Evolutionary conservation across 2,797 vertebrate genomes (phyloP), one percentile per base, ranked within the genome.

Genomic region (Oryzias dopingdopingensis): DNA sequence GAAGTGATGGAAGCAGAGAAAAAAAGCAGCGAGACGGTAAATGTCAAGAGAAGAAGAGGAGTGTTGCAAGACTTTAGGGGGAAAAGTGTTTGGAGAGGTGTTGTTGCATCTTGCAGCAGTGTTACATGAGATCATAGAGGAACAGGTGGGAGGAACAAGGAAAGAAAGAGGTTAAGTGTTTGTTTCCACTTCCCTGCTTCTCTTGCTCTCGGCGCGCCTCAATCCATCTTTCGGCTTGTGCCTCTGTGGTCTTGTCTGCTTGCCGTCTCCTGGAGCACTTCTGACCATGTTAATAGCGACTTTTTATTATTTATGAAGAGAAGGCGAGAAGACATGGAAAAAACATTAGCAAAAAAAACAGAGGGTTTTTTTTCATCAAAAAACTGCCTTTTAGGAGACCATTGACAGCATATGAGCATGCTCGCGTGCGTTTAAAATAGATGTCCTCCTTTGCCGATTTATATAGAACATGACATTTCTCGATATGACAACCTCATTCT

Each of bases 261-360:
- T 49, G 14, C 56, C 45, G 14, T 71, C 55, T 67, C 62, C 54
- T 52, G 46, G 45, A 57, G 58, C n/a, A 44, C 41, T 57, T 62
- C 52, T 48, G 60, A 67, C 76, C 67, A 42, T 46, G 65, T 70
- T 83, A 63, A 81, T 80, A 60, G 50, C 54, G n/a, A 52, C 1
- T 1, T 46, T 23, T 5, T 74, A 76, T 82, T 80, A 86, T 82
- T 86, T 74, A 88, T 84, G 77, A 78, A 72, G 64, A 59, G 56
- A 63, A 70, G 62, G 62, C 54, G 45, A 62, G 59, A 67, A 54
- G 59, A 87, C 85, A 80, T 16, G 56, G 58, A 77, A 86, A 85
- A 42, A 72, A 83, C 83, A 86, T 88, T 83, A 80, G 63, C 62
- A 48, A 56, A 24, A 56, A 63, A 53, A 18, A 45, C 41, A 13